Percentiles rank a stretch among this genome's conserved stretches.
Evolutionary conservation across 2,797 vertebrate species (phyloP).

Genomic region (Premnoplex brunnescens): DNA sequence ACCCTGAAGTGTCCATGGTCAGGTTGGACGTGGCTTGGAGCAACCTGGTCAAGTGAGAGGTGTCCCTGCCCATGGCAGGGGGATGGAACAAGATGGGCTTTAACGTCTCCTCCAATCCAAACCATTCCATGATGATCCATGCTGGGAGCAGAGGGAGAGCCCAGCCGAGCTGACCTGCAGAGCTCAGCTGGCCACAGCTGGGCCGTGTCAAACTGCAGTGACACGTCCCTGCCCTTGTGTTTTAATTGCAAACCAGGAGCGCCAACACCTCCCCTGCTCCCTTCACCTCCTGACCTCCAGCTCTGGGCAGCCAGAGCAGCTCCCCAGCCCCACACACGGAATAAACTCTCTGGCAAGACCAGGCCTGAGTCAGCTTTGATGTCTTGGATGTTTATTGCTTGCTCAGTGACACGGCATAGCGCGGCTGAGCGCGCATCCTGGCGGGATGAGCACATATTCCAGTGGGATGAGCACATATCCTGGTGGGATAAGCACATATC

Average conservation of each 20-base stretch:
- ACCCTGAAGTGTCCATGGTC: background rate
- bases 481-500: background rate
- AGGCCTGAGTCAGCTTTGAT: background rate
- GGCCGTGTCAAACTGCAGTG: accelerated
- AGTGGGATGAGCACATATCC: background rate
- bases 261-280: background rate
- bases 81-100: background rate
- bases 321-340: background rate
- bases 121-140: background rate
- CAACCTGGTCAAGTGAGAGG: background rate
- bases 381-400: constrained; percentile 37
- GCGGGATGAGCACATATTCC: background rate
- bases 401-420: background rate
- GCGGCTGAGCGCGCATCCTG: too few relatives aligned
- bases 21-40: background rate
- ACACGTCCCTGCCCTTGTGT: background rate
- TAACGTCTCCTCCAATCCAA: background rate
- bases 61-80: background rate
- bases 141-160: background rate
- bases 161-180: accelerated
- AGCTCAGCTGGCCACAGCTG: background rate
- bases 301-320: background rate
- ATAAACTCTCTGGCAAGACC: background rate
- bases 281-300: background rate
- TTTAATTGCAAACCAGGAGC: background rate